Percentiles rank a stretch among this genome's conserved stretches.
phyloP scores from a whole-genome alignment of 2,797 vertebrate species.

The Masticophis lateralis region DNA sequence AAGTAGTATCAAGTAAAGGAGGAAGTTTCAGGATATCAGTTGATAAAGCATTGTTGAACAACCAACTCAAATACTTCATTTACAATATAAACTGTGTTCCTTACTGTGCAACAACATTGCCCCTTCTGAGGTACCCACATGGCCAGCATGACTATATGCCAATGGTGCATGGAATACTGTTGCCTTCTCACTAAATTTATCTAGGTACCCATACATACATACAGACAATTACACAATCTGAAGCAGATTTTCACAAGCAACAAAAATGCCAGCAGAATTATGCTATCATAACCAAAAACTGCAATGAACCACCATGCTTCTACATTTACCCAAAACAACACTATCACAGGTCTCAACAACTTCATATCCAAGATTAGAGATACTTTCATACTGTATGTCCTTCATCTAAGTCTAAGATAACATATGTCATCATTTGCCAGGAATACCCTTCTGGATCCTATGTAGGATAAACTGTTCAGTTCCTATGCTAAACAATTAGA shows the following conservation, averaged over 20 bases:
- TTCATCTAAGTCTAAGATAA: not conserved
- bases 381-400: not conserved
- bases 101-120: not conserved
- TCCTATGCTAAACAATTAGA: not conserved
- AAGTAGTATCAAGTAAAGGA: not conserved
- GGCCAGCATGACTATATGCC: not conserved
- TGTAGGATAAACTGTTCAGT: not conserved
- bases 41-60: not conserved
- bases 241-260: not conserved
- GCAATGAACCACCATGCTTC: not conserved
- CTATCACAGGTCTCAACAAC: not conserved
- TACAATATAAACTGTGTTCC: not conserved
- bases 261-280: not conserved
- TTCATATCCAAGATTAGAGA: not conserved
- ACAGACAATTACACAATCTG: not conserved
- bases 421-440: not conserved
- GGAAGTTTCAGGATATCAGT: not conserved
- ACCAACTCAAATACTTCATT: not conserved
- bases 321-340: not conserved
- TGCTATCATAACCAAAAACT: not conserved
- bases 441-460: not conserved
- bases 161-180: no score
- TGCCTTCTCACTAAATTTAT: no score
- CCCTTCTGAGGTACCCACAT: not conserved
- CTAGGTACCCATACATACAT: not conserved